Evolutionary conservation across 1,140 invertebrate species (phyloP).

Genomic region (Helicorthomorpha holstii): DNA sequence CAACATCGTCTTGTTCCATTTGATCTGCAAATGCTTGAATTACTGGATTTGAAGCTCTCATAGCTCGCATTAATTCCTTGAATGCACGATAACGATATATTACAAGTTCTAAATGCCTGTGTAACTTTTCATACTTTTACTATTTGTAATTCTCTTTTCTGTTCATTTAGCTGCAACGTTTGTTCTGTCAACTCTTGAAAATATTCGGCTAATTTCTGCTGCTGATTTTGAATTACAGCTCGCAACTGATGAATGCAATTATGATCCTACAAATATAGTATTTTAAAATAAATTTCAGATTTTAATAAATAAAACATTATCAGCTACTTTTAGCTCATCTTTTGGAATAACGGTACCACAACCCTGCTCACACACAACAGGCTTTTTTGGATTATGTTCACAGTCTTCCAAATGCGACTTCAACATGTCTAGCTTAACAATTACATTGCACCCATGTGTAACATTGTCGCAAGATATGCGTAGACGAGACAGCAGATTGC

Average conservation of each 20-base stretch:
- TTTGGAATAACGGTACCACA: conserved; percentile 87
- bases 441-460: conserved; percentile 59
- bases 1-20: conserved; percentile 80
- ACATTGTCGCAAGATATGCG: conserved; percentile 81
- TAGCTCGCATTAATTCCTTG: conserved; percentile 76
- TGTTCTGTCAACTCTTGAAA: conserved; percentile 71
- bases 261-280: conserved; percentile 50
- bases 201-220: conserved; percentile 65
- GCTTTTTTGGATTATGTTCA: conserved; percentile 83
- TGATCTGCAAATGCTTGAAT: conserved; percentile 75
- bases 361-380: conserved; percentile 76
- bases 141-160: conserved; percentile 69
- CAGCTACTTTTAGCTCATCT: conserved; percentile 78
- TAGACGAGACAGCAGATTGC: conserved; percentile 73
- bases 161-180: conserved; percentile 67
- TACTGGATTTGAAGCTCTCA: conserved; percentile 71
- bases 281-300: too few species aligned
- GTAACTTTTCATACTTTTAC: too few species aligned
- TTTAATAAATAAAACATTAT: too few species aligned
- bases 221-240: conserved; percentile 63
- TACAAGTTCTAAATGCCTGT: too few species aligned
- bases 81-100: too few species aligned
- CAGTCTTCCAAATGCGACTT: conserved; percentile 72
- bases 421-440: conserved; percentile 72
- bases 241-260: conserved; percentile 81